Base-by-base conservation (phyloP, 2,888 invertebrate genomes). In the Machimus rusticus region DNA sequence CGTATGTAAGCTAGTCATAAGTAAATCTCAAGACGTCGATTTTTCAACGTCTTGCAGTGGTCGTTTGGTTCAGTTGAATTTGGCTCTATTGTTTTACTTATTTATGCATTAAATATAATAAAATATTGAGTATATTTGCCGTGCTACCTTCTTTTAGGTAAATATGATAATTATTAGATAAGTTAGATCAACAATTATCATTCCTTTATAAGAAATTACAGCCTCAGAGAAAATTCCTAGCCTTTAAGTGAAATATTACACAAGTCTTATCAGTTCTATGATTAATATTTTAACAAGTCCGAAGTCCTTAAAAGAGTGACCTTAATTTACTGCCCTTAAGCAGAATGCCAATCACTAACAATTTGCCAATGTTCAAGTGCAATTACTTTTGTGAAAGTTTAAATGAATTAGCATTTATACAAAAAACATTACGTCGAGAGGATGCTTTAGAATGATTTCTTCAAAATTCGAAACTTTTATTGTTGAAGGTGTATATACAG, bases 401-500 rank as follows among this genome's bases (percentile, higher is more conserved):
- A 76, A 57, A 39, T 57, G 23, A 37, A 37, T 31, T 19, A 57
- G 34, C 37, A 57, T n/a, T 82, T 37, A 66, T 82, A 82, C 31
- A 82, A 82, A 82, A 39, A 82, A 14, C 31, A 37, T 82, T 37
- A 57, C 19, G 51, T 23, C 82, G 39, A 82, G 34, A 79, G 6
- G 16, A 51, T 79, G 79, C n/a, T 82, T 82, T 51, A 82, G 37
- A 82, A 57, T 51, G 51, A 37, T 57, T 82, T 82, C 39, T 57
- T 57, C 55, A 82, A 74, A 85, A 46, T 85, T 74, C 79, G 74
- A 74, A 85, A 74, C 28, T 16, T 43, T 79, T 74, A 74, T 34
- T 39, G 51, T 81, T 66, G 23, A 74, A 85, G 57, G 8, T 51
- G 37, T 85, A 74, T 85, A 85, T 85, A 85, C 74, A 74, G 39